A percentile compares a stretch with the other conserved stretches of the same genome.
Evolutionary conservation across 2,888 invertebrate species (phyloP).

Genomic region (Pseudoips prasinana): DNA sequence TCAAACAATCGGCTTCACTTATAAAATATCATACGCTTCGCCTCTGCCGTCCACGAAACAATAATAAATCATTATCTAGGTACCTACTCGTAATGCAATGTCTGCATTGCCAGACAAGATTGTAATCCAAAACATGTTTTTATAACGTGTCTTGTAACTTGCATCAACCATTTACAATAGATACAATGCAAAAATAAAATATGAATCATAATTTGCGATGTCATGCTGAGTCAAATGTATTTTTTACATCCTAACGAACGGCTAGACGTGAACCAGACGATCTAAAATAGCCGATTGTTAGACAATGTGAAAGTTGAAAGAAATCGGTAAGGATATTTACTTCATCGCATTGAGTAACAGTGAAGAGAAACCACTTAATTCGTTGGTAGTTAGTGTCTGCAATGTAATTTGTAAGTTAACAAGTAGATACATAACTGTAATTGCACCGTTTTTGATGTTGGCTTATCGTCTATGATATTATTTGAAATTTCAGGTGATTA

Average conservation of each 20-base stretch:
- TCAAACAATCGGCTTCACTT: no score
- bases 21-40: no score
- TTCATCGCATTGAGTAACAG: conserved; percentile 4
- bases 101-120: no score
- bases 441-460: no score
- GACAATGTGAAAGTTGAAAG: conserved; percentile 32
- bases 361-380: conserved; percentile 10
- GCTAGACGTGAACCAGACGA: conserved; percentile 18
- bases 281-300: conserved; percentile 21
- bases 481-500: no score
- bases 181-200: conserved; percentile 4
- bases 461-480: no score
- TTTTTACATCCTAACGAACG: conserved; percentile 12
- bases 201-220: conserved; percentile 11
- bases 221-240: conserved; percentile 12
- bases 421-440: no score
- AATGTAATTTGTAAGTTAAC: no score
- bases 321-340: conserved; percentile 22
- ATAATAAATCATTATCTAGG: no score
- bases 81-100: no score
- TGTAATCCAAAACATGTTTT: no score
- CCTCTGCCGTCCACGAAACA: no score
- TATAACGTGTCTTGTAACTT: neutral
- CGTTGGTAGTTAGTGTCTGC: neutral
- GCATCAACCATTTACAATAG: conserved; percentile 4